Base-by-base conservation (phyloP, 2,113 vertebrate genomes). In the Sylvicapra grimmia region DNA sequence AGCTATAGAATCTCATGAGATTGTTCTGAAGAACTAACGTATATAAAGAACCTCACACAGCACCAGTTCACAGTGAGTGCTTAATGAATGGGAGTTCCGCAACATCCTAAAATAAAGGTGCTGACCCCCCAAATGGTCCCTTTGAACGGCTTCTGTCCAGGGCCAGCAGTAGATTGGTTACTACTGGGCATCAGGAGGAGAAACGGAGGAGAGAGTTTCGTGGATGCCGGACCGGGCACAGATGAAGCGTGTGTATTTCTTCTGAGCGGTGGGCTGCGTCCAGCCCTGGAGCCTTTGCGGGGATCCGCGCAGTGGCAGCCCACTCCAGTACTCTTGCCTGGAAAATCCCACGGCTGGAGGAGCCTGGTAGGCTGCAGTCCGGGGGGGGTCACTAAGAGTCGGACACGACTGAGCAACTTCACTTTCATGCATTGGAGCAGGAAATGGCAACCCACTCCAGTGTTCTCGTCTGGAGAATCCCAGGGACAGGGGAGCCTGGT, bases 281-380 rank as follows among this genome's bases (percentile, higher is more conserved):
- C 0, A 0, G 13, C 36, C 31, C 4, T 21, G 51, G 49, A 68
- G 18, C 13, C n/a, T 72, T 54, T 4, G 18, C 0, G 0, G 3
- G 8, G 6, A 40, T 3, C 4, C 0, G 0, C 58, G 11, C 25
- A 59, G 58, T 59, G 58, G 25, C 58, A 59, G 5, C 25, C 10
- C 58, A 59, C 58, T 59, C 58, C 58, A 59, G 58, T 59, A 59
- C 25, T 59, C 58, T 59, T 27, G 58, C 58, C 58, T 59, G 58
- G 25, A 27, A 59, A 59, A 27, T 59, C 58, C 58, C 58, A 27
- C 27, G 58, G 25, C 58, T 59, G 58, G 25, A 27, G 58, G 25
- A 59, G 58, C 58, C 58, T 59, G 25, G 10, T 59, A 12, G 58
- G 58, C 58, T 59, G 58, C 58, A 59, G 58, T 59, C 58, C 23